phyloP scores from a whole-genome alignment of 2,113 vertebrate genomes.

The Pyrgilauda ruficollis region DNA sequence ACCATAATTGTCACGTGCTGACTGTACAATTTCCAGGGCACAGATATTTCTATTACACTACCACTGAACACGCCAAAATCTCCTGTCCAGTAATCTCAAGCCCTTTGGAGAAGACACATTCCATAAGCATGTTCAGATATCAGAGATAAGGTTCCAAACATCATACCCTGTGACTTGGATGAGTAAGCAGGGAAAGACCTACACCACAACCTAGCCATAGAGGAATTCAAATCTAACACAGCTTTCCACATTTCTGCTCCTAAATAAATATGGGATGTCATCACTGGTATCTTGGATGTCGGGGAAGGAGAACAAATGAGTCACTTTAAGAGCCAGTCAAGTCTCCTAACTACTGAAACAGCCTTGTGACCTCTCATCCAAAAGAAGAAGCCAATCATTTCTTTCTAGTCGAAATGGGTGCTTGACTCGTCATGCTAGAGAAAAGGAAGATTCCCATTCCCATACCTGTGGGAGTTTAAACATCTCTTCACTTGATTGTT shows the following conservation, averaged over 20 bases:
- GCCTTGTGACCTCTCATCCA: neutral
- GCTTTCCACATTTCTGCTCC: neutral
- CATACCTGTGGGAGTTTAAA: neutral
- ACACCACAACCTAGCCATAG: neutral
- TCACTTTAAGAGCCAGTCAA: neutral
- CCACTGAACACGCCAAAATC: neutral
- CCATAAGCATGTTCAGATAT: fast-evolving
- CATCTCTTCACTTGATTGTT: neutral
- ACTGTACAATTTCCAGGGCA: neutral
- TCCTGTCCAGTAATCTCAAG: neutral
- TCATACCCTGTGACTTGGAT: neutral
- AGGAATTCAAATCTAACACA: neutral
- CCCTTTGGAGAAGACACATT: neutral
- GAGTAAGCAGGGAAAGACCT: neutral
- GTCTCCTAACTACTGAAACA: neutral
- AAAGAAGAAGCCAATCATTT: neutral
- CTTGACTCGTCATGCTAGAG: neutral
- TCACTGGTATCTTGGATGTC: neutral
- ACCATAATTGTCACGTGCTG: neutral
- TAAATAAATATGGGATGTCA: neutral
- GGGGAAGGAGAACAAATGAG: neutral
- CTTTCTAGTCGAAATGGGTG: neutral
- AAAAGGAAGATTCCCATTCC: neutral
- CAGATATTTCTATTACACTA: neutral
- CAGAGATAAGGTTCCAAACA: neutral